Base-by-base conservation (phyloP, 1,140 invertebrate species). In the Papilio polytes region DNA sequence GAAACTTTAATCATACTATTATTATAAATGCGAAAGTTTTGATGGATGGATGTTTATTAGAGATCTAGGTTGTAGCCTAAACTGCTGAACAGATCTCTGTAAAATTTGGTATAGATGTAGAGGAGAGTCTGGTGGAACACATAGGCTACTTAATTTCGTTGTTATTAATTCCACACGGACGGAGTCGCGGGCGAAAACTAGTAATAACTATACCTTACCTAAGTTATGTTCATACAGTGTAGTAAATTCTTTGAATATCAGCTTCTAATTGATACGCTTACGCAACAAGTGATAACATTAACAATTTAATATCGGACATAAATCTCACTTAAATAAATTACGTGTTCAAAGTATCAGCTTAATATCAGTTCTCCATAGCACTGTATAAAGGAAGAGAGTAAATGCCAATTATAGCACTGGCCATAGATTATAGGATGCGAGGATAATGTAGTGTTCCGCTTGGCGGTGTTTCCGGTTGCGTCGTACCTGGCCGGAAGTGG, bases 401-500 rank as follows among this genome's bases (percentile, higher is more conserved):
- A 51, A 46, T 76, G 74, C 74, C 74, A 76, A 76, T 76, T 76
- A 51, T 26, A 26, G 20, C 41, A 76, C 41, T 46, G 12, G 12
- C 41, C 72, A 46, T 76, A 51, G 74, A 76, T 76, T 76, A 76
- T 76, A 76, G 74, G 44, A 76, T 76, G 74, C 20, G 74, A 48
- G 74, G n/a, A 76, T 76, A 76, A 46, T 76, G 22, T 74, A 74
- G 46, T 48, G 74, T 76, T 76, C 74, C 74, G 74, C 74, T 20
- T 88, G 88, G 90, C 89, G 82, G 72, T 78, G 82, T 86, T 90
- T 91, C 90, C 91, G 87, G 85, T 74, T 85, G 90, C 88, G 88
- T 88, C 87, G 83, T 85, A 85, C 80, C 80, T 78, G 81, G 76
- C 78, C 91, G 91, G 91, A 92, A 91, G 87, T 74, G 31, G 22